These are phyloP conservation scores for Anguilla marmorata DNA, from an alignment of 2,797 vertebrate genomes.

Conservation along the genomic window DNA sequence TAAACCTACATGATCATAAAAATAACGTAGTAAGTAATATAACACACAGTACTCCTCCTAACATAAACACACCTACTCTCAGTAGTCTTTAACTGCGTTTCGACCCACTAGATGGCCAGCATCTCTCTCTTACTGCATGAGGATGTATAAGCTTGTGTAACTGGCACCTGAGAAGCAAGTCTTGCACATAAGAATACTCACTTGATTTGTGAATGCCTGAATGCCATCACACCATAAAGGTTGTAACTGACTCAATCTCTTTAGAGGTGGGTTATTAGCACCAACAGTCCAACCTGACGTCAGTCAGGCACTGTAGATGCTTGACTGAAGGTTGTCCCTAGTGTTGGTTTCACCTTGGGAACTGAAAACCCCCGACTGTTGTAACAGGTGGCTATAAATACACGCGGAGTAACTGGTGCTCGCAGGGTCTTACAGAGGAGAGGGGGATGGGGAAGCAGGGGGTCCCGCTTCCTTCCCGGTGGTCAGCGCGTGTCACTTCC, in stretches of 20 bases:
- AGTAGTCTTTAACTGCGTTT: not conserved
- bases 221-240: not conserved
- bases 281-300: not conserved
- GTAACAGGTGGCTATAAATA: not conserved
- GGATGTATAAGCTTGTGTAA: not conserved
- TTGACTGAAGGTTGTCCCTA: not conserved
- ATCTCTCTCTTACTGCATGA: not conserved
- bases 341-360: slow-evolving; percentile 17
- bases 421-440: not conserved
- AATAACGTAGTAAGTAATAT: not conserved
- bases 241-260: not conserved
- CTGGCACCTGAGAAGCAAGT: not conserved
- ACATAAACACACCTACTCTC: not conserved
- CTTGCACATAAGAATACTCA: not conserved
- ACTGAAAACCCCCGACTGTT: not conserved
- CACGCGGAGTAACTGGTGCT: not conserved
- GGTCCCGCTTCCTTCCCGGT: not conserved
- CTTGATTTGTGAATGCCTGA: not conserved
- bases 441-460: not conserved
- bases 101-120: slow-evolving; percentile 9
- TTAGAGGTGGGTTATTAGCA: not conserved
- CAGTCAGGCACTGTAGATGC: not conserved
- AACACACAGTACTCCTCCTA: slow-evolving; percentile 1
- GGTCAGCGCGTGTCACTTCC: not conserved
- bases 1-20: slow-evolving; percentile 5